phyloP scores from a whole-genome alignment of 2,113 vertebrate genomes.

The Aramus guarauna region DNA sequence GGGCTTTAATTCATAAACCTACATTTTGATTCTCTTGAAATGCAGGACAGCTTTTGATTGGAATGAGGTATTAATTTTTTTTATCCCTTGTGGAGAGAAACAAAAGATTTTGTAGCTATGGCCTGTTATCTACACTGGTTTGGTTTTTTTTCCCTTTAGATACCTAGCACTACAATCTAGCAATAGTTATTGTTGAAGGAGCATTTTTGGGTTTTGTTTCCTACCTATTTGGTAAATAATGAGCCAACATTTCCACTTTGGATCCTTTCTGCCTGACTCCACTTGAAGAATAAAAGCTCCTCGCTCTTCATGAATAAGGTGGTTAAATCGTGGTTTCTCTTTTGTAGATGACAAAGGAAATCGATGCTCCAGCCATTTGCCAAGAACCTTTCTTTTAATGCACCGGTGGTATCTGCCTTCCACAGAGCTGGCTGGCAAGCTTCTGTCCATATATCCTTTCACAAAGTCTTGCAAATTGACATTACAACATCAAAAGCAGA shows the following conservation, averaged over 20 bases:
- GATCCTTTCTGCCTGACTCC: not conserved
- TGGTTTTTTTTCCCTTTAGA: not conserved
- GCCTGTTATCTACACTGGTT: not conserved
- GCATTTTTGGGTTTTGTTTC: not conserved
- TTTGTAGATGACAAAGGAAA: slow-evolving; percentile 87
- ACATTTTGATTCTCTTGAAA: not conserved
- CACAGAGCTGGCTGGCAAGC: slow-evolving; percentile 90
- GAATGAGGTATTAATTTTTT: not conserved
- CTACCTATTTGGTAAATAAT: not conserved
- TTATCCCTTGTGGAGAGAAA: not conserved
- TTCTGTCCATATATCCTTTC: slow-evolving; percentile 93
- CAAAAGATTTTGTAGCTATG: not conserved
- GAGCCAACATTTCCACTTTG: not conserved
- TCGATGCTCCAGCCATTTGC: slow-evolving; percentile 77
- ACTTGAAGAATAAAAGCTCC: not conserved
- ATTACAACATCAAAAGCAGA: not conserved
- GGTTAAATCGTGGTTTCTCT: slow-evolving; percentile 8
- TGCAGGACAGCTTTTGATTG: not conserved
- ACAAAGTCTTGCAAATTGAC: not conserved
- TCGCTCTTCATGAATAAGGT: not conserved
- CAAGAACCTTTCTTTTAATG: slow-evolving; percentile 94
- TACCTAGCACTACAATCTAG: not conserved
- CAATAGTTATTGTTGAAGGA: not conserved
- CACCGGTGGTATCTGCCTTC: slow-evolving; percentile 95
- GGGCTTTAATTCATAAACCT: not conserved